Conservation (phyloP, 2,797 vertebrate species). For the Cuculus canorus region DNA sequence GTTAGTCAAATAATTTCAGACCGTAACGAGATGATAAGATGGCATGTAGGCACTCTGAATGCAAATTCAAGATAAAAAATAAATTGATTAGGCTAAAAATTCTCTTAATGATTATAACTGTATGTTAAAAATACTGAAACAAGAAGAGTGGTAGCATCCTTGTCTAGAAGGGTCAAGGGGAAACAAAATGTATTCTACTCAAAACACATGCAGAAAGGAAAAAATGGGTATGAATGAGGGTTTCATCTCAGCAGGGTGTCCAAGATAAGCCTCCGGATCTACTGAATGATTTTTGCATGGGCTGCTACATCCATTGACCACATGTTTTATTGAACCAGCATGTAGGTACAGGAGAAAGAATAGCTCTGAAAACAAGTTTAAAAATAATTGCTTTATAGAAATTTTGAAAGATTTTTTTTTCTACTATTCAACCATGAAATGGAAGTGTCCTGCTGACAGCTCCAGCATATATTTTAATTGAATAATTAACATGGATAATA, state of each 20-base stretch:
- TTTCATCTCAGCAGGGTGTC: background rate
- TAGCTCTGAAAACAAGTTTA: conserved; percentile 13
- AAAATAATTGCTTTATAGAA: conserved; percentile 40
- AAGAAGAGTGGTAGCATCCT: background rate
- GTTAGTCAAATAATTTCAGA: background rate
- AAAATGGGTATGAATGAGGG: background rate
- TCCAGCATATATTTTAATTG: conserved; percentile 62
- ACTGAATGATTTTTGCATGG: background rate
- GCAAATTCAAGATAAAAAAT: background rate
- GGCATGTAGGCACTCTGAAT: background rate
- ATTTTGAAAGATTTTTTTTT: conserved; percentile 16
- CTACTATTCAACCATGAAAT: conserved; percentile 15
- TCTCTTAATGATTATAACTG: background rate
- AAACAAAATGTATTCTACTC: background rate
- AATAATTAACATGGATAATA: conserved; percentile 55
- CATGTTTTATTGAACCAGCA: conserved; percentile 2
- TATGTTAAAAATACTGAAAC: background rate
- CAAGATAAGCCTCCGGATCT: background rate
- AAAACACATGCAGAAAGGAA: background rate
- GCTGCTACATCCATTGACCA: background rate
- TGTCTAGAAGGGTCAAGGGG: background rate
- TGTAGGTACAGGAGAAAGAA: background rate
- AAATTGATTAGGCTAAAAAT: background rate
- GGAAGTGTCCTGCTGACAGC: conserved; percentile 53
- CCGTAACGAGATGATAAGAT: background rate